A percentile compares a stretch with the other conserved stretches of the same genome.
Evolutionary conservation across 2,888 invertebrate species (phyloP).

Genomic region (Cryptophagus acutangulus): DNA sequence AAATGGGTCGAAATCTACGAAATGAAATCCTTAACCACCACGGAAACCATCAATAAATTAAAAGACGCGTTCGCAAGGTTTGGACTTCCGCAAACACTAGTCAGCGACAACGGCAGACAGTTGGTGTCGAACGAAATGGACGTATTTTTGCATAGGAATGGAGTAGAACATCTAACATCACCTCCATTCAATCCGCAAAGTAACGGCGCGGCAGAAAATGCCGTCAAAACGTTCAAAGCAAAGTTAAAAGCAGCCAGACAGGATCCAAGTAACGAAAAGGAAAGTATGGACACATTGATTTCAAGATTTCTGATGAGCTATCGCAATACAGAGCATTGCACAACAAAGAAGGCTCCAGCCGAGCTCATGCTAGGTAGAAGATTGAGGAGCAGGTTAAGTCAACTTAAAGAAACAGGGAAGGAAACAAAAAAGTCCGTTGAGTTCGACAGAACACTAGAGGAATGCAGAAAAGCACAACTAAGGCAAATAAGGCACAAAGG

Average conservation of each 20-base stretch:
- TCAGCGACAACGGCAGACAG: constrained; percentile 7
- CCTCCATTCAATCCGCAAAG: constrained; percentile 12
- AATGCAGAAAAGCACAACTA: too few species aligned
- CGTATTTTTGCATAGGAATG: constrained; percentile 13
- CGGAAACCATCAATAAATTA: constrained; percentile 1
- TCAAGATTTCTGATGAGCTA: constrained; percentile 10
- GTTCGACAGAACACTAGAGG: too few species aligned
- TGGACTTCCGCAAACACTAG: constrained; percentile 7
- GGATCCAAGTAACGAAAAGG: constrained; percentile 7
- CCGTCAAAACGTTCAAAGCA: constrained; percentile 15
- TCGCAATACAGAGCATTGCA: constrained; percentile 5
- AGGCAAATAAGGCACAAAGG: too few species aligned
- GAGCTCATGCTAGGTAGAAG: constrained; percentile 10
- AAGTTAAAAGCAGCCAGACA: not conserved
- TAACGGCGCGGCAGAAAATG: constrained; percentile 16
- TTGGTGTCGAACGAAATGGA: constrained; percentile 9
- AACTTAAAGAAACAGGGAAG: too few species aligned
- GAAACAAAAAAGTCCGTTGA: too few species aligned
- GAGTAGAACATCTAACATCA: constrained; percentile 14
- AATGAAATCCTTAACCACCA: constrained; percentile 6
- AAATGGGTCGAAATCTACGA: constrained; percentile 10
- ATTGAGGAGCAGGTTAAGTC: too few species aligned
- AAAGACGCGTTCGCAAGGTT: constrained; percentile 11
- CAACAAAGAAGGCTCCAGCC: constrained; percentile 10
- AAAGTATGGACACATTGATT: constrained; percentile 1